Percentiles rank a stretch among this genome's conserved stretches.
Evolutionary conservation across 1,140 invertebrate genomes (phyloP).

Genomic region (Thalassaphorura encarpata): DNA sequence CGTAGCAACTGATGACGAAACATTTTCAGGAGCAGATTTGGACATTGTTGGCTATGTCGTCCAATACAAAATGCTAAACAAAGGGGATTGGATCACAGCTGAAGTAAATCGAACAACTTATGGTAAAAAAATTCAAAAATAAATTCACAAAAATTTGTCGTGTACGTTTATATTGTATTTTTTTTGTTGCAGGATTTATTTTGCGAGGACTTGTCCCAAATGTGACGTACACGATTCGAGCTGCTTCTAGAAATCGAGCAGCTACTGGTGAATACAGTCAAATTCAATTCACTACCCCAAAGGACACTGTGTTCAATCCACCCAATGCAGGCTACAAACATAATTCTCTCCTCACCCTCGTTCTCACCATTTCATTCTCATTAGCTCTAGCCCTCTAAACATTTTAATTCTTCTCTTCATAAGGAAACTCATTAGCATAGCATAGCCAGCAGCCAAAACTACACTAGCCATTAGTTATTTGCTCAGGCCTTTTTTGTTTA

Average conservation of each 20-base stretch:
- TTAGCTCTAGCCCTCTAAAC: too few relatives aligned
- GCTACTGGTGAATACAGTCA: constrained; percentile 25
- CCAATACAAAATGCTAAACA: constrained; percentile 31
- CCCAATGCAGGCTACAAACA: not conserved
- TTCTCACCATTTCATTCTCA: too few relatives aligned
- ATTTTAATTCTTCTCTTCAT: too few relatives aligned
- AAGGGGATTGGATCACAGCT: constrained; percentile 26
- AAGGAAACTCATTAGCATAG: too few relatives aligned
- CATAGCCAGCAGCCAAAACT: too few relatives aligned
- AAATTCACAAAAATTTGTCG: too few relatives aligned
- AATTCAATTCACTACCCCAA: not conserved
- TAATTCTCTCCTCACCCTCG: too few relatives aligned
- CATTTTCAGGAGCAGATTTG: constrained; percentile 17
- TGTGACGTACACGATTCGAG: constrained; percentile 27
- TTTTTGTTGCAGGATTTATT: constrained; percentile 23
- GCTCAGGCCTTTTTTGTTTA: too few relatives aligned
- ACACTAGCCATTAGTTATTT: too few relatives aligned
- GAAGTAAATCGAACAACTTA: constrained; percentile 16
- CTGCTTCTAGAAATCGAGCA: constrained; percentile 25
- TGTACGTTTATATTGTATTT: too few relatives aligned
- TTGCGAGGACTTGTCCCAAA: constrained; percentile 26
- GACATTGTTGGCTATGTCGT: constrained; percentile 26
- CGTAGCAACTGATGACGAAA: constrained; percentile 19
- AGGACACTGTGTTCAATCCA: not conserved
- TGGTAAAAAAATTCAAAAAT: too few relatives aligned